Evolutionary conservation across 2,797 vertebrate genomes (phyloP), one percentile per base, ranked within the genome.

Genomic region (Hoplostethus mediterraneus): DNA sequence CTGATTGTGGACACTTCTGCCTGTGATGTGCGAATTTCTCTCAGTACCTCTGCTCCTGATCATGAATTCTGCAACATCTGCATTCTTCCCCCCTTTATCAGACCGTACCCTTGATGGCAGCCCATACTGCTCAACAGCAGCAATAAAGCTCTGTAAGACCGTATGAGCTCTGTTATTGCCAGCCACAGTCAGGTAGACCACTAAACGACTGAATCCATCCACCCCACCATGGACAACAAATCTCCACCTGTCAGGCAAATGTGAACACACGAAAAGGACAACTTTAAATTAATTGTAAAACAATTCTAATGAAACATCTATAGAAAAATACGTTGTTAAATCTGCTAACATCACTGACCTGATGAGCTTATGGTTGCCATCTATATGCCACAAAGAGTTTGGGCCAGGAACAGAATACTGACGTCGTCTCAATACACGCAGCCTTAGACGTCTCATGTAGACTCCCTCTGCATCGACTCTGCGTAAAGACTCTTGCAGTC

Each of bases 31-130:
- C 2, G 71, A 74, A 16, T 61, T 62, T 57, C 53, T 68, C 36
- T 68, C 5, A 4, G 67, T 48, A 30, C 61, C 67, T 65, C 67
- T 77, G 16, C 36, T 64, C 44, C 66, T 59, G 45, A 71, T 71
- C 60, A 71, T 77, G 48, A 66, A 71, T 71, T 77, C 75, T 53
- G 75, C 67, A 4, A 77, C 67, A 60, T 59, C 75, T 66, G 53
- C 47, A 66, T 77, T 77, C 58, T 65, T 45, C 0, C 54, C 53
- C 9, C 60, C 54, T 76, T 70, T 76, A 69, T 63, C 65, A 55
- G 65, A 75, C 58, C 71, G 48, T 17, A 74, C 63, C n/a, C n/a
- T n/a, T n/a, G n/a, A n/a, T n/a, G n/a, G n/a, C n/a, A n/a, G n/a
- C n/a, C n/a, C n/a, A n/a, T 64, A 72, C 17, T 64, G 44, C 21